Base-by-base conservation (phyloP, 2,113 vertebrate species). In the Grallaria varia region DNA sequence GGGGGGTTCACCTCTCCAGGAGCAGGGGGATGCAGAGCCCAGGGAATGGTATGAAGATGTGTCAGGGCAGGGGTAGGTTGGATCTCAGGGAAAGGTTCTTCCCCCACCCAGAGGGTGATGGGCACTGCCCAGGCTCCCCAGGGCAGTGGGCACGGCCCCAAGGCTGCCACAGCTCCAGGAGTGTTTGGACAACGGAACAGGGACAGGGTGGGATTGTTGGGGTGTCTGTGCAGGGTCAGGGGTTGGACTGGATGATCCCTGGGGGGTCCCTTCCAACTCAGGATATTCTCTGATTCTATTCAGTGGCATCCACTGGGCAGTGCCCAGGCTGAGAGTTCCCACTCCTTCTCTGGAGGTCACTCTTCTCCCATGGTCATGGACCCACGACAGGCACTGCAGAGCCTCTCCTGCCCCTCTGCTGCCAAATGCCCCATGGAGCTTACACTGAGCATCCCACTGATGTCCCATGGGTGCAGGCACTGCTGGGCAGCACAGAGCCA, bases 241-340 rank as follows among this genome's bases (percentile, higher is more conserved):
- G 14, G 7, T 3, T 52, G 84, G 0, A 1, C 0, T 8, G 2
- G 4, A 5, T 33, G 4, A 12, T 28, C 55, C 63, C 2, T 69
- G 55, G 0, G 73, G 73, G 14, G 27, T 12, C 20, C 33, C 8
- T 59, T 2, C 45, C 1, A 13, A 2, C 13, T 55, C 47, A 40
- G 39, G 3, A 47, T 13, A 14, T 47, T 62, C 64, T 49, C 6
- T 53, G 8, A 20, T 28, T 62, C 21, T 27, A 3, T 5, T 28
- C 19, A 52, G 42, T n/a, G 28, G 45, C 45, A 47, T 47, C 23
- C 47, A 47, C 47, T 47, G 47, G 47, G 47, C 47, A 47, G 47
- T 50, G 49, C 24, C 49, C 49, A 25, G 9, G 7, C 24, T 50
- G 49, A 50, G 49, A 50, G 49, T 23, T 50, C 23, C 49, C 49